Percentiles rank a stretch among this genome's conserved stretches.
These are phyloP conservation scores for Heteropelma amictum DNA, from an alignment of 2,888 invertebrate genomes.

Conservation along the genomic window DNA sequence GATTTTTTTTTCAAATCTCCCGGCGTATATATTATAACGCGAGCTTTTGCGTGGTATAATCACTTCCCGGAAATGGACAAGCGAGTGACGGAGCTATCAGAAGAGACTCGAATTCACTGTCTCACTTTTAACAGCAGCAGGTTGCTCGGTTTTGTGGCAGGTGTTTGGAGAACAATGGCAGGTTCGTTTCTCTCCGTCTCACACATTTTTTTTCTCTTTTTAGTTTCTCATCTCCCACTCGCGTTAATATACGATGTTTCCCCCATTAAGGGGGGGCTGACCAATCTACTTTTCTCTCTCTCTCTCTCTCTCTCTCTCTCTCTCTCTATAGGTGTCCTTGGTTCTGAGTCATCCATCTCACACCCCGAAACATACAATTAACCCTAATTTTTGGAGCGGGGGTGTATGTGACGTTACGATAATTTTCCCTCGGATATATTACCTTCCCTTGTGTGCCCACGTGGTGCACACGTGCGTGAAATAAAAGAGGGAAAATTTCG, in stretches of 20 bases:
- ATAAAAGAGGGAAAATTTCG: not conserved
- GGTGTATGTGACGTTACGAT: conserved; percentile 15
- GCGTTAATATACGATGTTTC: not conserved
- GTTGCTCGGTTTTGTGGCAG: conserved; percentile 55
- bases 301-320: conserved; percentile 18
- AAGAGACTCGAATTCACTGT: conserved; percentile 7
- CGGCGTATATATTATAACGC: conserved; percentile 14
- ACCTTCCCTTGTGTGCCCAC: conserved; percentile 24
- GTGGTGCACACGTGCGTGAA: conserved; percentile 49
- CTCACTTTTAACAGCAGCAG: conserved; percentile 43
- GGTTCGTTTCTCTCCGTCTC: conserved; percentile 21
- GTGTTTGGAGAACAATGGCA: conserved; percentile 57
- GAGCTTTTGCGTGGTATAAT: conserved; percentile 40
- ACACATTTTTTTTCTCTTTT: conserved; percentile 20
- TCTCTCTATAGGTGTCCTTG: conserved; percentile 11
- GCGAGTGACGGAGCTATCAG: conserved; percentile 14
- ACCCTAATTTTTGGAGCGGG: not conserved
- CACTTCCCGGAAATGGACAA: conserved; percentile 56
- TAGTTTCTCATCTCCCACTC: conserved; percentile 2
- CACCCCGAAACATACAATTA: conserved; percentile 47
- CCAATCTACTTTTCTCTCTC: conserved; percentile 16
- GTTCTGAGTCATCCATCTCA: conserved; percentile 36
- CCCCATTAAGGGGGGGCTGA: too few species aligned
- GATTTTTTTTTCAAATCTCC: conserved; percentile 22
- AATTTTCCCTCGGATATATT: conserved; percentile 23